Evolutionary conservation across 2,888 invertebrate genomes (phyloP).

Genomic region (Tipula unca): DNA sequence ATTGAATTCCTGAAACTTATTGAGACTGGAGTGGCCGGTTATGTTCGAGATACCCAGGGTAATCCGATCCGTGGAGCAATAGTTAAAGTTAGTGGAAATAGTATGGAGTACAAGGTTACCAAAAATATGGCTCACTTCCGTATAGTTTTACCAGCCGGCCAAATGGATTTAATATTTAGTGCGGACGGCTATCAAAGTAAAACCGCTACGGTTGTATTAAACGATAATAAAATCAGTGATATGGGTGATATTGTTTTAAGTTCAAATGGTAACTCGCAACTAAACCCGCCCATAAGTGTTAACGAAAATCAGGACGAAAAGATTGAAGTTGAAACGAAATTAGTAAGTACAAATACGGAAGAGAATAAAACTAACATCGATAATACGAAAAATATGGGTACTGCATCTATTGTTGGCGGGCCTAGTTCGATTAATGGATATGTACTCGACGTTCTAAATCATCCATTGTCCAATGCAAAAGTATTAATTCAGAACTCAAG

Average conservation of each 20-base stretch:
- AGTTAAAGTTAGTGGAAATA: slow-evolving; percentile 54
- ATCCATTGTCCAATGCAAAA: slow-evolving; percentile 47
- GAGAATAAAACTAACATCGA: not conserved
- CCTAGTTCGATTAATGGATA: slow-evolving; percentile 43
- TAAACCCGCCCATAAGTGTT: not conserved
- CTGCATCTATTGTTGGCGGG: not conserved
- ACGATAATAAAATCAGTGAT: slow-evolving; percentile 29
- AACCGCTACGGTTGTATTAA: slow-evolving; percentile 37
- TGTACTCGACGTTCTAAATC: slow-evolving; percentile 50
- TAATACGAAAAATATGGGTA: not conserved
- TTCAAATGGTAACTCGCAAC: not conserved
- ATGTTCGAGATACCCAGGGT: slow-evolving; percentile 55
- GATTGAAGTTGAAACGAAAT: slow-evolving; percentile 2
- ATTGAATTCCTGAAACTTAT: slow-evolving; percentile 53
- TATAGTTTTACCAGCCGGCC: slow-evolving; percentile 59
- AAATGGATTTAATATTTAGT: slow-evolving; percentile 52
- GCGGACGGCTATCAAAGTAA: slow-evolving; percentile 53
- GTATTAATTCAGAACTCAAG: slow-evolving; percentile 43
- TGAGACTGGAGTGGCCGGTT: slow-evolving; percentile 63
- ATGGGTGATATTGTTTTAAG: slow-evolving; percentile 31
- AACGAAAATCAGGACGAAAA: not conserved
- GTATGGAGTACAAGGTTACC: slow-evolving; percentile 50
- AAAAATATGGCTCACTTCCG: slow-evolving; percentile 64
- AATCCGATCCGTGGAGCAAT: slow-evolving; percentile 61
- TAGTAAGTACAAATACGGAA: not conserved